Evolutionary conservation across 2,113 vertebrate species (phyloP).

Genomic region (Mirza zaza): DNA sequence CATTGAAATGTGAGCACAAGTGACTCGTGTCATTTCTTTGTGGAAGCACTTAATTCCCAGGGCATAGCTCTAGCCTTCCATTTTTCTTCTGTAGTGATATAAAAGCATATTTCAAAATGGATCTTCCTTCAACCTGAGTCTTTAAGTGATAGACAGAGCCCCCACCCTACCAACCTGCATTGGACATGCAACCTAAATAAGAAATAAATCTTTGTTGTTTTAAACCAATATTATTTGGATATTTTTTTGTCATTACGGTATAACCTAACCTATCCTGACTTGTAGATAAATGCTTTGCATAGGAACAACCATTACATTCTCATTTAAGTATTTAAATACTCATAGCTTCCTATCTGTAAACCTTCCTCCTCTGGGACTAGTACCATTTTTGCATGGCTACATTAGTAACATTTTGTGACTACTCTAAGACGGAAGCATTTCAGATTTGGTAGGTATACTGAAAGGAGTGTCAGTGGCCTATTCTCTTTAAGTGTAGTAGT

Average conservation of each 20-base stretch:
- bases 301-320: neutral
- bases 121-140: neutral
- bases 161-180: neutral
- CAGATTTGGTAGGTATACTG: neutral
- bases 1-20: neutral
- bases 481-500: neutral
- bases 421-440: neutral
- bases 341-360: neutral
- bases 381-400: neutral
- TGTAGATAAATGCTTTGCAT: neutral
- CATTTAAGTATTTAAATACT: neutral
- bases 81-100: neutral
- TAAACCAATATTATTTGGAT: neutral
- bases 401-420: neutral
- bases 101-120: neutral
- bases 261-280: neutral
- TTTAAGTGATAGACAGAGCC: neutral
- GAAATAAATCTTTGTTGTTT: neutral
- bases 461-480: neutral
- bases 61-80: neutral
- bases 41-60: neutral
- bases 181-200: constrained; percentile 1
- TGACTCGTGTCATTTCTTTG: neutral
- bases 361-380: neutral
- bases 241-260: neutral